Evolutionary conservation across 1,140 invertebrate genomes (phyloP), one percentile per base, ranked within the genome.

Genomic region (Lordiphosa stackelbergi): DNA sequence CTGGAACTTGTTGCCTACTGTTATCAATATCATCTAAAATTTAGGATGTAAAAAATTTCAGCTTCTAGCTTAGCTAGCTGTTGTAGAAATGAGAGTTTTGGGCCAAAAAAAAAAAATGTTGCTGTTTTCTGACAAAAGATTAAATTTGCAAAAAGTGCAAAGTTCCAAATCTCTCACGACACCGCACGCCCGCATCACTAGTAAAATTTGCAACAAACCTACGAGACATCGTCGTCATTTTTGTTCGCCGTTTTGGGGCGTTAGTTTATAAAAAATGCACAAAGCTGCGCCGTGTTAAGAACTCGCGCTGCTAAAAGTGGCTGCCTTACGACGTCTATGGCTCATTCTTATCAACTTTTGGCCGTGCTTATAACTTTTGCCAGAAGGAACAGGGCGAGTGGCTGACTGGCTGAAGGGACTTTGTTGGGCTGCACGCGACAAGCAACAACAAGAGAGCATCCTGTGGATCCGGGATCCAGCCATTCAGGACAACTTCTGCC

Each of bases 331-430:
- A 79, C 75, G 74, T 79, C 74, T 81, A 79, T 81, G 75, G 74
- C 77, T 81, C 77, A 83, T 81, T 83, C 77, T 83, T 81, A 81
- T 81, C 75, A 81, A 81, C 68, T 81, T 81, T 81, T 69, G 72
- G 72, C 64, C 78, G 64, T 81, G 77, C 77, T 81, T 81, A 75
- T 81, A 81, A 81, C 75, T 83, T 81, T 45, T 64, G 66, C 51
- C 68, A 45, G 38, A 28, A 41, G 42, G 35, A 36, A 10, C 10
- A 34, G 9, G 22, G 41, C 47, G 24, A 52, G 53, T 46, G 22
- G 43, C 36, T 42, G 34, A 53, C 56, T 16, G 16, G n/a, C 12
- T 31, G 16, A 16, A 75, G 66, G 61, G 55, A 78, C 69, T 65
- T 65, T 49, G 34, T 52, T 65, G 78, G 61, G 69, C 74, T 69